Percentiles rank a stretch among this genome's conserved stretches.
These are phyloP conservation scores for Copidosoma aretas DNA, from an alignment of 2,888 invertebrate species.

Conservation along the genomic window DNA sequence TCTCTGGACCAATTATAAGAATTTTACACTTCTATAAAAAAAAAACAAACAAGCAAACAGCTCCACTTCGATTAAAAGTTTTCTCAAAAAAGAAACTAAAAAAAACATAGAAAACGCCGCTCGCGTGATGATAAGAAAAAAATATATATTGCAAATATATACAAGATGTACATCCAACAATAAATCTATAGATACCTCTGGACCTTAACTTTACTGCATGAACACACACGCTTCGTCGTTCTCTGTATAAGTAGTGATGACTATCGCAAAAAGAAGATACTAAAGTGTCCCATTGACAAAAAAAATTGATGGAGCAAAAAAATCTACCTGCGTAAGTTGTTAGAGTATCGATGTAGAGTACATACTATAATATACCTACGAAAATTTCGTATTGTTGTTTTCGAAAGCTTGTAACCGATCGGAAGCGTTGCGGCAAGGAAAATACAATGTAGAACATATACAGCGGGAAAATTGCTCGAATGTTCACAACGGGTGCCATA, in stretches of 20 bases:
- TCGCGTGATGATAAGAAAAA: not conserved
- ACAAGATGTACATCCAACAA: not conserved
- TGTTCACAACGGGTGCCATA: constrained; percentile 16
- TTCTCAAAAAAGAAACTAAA: constrained; percentile 19
- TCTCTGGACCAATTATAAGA: constrained; percentile 59
- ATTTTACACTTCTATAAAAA: constrained; percentile 59
- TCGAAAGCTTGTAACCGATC: constrained; percentile 16
- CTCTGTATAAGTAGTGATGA: too few species aligned
- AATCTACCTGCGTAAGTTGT: constrained; percentile 37
- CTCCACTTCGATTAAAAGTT: constrained; percentile 27
- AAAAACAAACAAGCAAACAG: constrained; percentile 25
- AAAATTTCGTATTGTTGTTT: constrained; percentile 30
- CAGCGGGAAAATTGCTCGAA: constrained; percentile 19
- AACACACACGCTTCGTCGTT: too few species aligned
- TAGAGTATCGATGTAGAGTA: constrained; percentile 34
- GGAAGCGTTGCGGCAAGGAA: constrained; percentile 25
- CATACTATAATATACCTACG: not conserved
- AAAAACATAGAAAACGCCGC: not conserved
- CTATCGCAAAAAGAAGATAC: too few species aligned
- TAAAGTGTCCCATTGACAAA: constrained; percentile 27
- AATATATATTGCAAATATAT: too few species aligned
- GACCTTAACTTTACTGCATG: not conserved
- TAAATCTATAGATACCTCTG: not conserved
- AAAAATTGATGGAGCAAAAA: constrained; percentile 22
- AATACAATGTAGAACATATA: not conserved